These are phyloP conservation scores for Raja brachyura DNA, from an alignment of 2,113 vertebrate genomes.

Conservation along the genomic window DNA sequence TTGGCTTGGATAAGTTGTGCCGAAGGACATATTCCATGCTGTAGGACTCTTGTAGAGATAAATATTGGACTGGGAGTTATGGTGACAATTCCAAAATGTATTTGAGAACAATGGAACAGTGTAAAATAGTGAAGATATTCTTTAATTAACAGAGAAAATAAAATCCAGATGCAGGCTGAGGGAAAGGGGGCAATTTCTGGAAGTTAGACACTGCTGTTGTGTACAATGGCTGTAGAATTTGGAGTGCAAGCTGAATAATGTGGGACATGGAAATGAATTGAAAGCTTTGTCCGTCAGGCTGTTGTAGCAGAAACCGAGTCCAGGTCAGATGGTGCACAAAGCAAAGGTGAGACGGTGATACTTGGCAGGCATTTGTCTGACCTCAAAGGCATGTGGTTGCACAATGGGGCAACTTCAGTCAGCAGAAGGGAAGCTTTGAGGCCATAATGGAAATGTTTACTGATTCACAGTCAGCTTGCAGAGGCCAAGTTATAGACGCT, in stretches of 20 bases:
- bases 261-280: neutral
- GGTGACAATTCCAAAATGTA: neutral
- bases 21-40: no score
- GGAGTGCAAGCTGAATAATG: neutral
- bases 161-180: no score
- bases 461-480: neutral
- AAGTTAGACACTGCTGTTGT: neutral
- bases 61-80: neutral
- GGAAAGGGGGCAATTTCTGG: neutral
- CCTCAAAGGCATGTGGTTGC: neutral
- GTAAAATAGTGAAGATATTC: neutral
- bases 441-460: neutral
- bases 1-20: no score
- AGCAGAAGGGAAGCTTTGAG: neutral
- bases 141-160: neutral
- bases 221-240: neutral
- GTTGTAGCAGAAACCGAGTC: no score
- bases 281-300: neutral
- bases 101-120: neutral
- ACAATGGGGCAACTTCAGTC: conserved; percentile 7
- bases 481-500: neutral
- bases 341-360: neutral
- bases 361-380: conserved; percentile 3
- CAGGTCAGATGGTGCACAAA: neutral
- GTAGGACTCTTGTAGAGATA: neutral